Percentiles rank a stretch among this genome's conserved stretches.
Evolutionary conservation across 2,888 invertebrate genomes (phyloP).

Genomic region (Leptinotarsa haldemani): DNA sequence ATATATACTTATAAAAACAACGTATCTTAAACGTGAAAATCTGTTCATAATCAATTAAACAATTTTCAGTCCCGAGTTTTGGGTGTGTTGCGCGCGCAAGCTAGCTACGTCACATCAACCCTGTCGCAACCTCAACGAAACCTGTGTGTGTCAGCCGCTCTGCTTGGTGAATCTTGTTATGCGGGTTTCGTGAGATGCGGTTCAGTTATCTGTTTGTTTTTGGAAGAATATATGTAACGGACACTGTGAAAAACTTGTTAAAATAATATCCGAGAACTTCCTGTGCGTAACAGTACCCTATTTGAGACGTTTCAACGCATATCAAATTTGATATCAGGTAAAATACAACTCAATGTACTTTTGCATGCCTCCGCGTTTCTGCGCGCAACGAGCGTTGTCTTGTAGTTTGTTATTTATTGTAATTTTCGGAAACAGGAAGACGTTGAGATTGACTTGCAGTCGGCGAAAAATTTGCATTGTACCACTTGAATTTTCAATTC

Average conservation of each 20-base stretch:
- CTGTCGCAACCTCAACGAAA: constrained; percentile 57
- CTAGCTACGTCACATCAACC: constrained; percentile 48
- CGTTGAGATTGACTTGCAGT: not conserved
- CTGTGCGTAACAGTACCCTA: constrained; percentile 28
- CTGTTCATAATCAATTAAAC: constrained; percentile 33
- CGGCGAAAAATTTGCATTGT: constrained; percentile 8
- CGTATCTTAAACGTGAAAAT: not conserved
- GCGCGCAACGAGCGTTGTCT: constrained; percentile 50
- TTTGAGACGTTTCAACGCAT: constrained; percentile 27
- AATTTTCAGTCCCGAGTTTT: constrained; percentile 38
- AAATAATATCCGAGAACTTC: constrained; percentile 43
- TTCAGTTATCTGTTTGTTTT: constrained; percentile 47
- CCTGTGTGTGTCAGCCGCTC: constrained; percentile 44
- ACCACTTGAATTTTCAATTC: constrained; percentile 5
- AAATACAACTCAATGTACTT: constrained; percentile 49
- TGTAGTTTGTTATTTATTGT: constrained; percentile 35
- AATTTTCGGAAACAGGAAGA: constrained; percentile 10
- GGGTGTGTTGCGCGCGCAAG: constrained; percentile 39
- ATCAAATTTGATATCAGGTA: constrained; percentile 46
- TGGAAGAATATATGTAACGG: constrained; percentile 49
- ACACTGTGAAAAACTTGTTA: constrained; percentile 47
- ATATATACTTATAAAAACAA: no score
- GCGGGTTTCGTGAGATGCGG: constrained; percentile 49
- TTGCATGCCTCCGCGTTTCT: constrained; percentile 51
- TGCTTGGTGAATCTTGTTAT: constrained; percentile 36